These are phyloP conservation scores for Megaptera novaeangliae DNA, from an alignment of 2,113 vertebrate species.

Conservation along the genomic window DNA sequence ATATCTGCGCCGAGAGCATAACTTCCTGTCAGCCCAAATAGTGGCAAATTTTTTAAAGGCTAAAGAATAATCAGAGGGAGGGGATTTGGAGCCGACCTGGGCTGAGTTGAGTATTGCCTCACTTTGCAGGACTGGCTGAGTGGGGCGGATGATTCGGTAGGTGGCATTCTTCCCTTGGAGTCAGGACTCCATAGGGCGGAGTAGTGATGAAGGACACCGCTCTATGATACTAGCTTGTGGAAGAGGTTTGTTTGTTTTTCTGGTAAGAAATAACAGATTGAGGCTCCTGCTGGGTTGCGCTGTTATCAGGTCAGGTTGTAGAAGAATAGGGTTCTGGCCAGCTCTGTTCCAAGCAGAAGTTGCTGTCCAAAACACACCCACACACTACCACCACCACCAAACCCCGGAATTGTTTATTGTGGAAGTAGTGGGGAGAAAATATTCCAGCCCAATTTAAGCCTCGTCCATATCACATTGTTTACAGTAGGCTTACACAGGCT, in stretches of 20 bases:
- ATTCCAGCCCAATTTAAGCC: neutral
- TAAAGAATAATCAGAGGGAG: conserved; percentile 34
- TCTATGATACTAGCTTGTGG: neutral
- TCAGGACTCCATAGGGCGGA: neutral
- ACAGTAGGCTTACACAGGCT: neutral
- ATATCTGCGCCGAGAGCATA: conserved; percentile 37
- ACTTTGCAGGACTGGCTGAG: conserved; percentile 6
- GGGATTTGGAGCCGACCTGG: neutral
- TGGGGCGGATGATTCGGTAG: conserved; percentile 49
- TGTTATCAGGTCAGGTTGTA: neutral
- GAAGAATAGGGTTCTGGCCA: neutral
- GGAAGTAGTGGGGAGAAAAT: neutral
- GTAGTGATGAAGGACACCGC: neutral
- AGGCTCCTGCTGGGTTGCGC: neutral
- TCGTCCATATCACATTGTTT: neutral
- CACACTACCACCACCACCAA: neutral
- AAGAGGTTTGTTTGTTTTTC: conserved; percentile 1
- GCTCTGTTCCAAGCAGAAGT: neutral
- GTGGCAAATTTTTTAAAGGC: neutral
- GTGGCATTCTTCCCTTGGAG: conserved; percentile 66
- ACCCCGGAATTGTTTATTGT: neutral
- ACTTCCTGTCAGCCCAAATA: conserved; percentile 38
- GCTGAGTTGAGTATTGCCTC: neutral
- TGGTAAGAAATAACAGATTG: neutral
- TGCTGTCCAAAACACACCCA: neutral